Evolutionary conservation across 2,888 invertebrate species (phyloP).

Genomic region (Pandemis cinnamomeana): DNA sequence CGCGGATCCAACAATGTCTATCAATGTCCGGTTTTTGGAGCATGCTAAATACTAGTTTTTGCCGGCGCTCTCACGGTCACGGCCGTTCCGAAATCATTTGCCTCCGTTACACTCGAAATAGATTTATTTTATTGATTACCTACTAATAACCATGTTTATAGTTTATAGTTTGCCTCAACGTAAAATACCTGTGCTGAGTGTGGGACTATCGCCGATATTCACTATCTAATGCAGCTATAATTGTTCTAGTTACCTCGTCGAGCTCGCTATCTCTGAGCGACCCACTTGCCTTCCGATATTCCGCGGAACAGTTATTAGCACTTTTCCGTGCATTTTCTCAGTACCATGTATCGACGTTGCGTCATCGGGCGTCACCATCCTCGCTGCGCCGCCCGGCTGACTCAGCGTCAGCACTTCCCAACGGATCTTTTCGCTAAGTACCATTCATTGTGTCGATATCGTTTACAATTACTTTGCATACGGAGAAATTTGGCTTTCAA

Average conservation of each 20-base stretch:
- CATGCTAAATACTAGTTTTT: constrained; percentile 23
- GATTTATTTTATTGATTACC: not conserved
- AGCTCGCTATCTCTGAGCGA: constrained; percentile 11
- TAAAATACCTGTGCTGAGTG: not conserved
- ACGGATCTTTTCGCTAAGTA: constrained; percentile 2
- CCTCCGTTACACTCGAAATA: not conserved
- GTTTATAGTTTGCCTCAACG: too few species aligned
- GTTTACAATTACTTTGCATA: constrained; percentile 24
- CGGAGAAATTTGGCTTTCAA: constrained; percentile 31
- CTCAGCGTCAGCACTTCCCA: constrained; percentile 13
- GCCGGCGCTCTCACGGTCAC: constrained; percentile 26
- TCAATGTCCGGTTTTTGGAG: constrained; percentile 35
- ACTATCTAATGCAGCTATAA: constrained; percentile 15
- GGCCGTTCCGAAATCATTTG: constrained; percentile 22
- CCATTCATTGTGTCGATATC: constrained; percentile 22
- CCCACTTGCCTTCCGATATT: constrained; percentile 21
- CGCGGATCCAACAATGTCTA: constrained; percentile 26
- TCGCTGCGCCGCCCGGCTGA: not conserved
- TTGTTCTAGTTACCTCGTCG: constrained; percentile 17
- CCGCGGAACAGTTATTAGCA: constrained; percentile 23
- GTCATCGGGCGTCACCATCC: constrained; percentile 25
- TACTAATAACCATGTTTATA: not conserved
- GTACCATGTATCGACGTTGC: constrained; percentile 14
- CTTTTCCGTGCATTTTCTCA: constrained; percentile 25
- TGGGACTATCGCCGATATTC: not conserved